Percentiles rank a stretch among this genome's conserved stretches.
Evolutionary conservation across 2,797 vertebrate genomes (phyloP).

Genomic region (Hemitrygon akajei): DNA sequence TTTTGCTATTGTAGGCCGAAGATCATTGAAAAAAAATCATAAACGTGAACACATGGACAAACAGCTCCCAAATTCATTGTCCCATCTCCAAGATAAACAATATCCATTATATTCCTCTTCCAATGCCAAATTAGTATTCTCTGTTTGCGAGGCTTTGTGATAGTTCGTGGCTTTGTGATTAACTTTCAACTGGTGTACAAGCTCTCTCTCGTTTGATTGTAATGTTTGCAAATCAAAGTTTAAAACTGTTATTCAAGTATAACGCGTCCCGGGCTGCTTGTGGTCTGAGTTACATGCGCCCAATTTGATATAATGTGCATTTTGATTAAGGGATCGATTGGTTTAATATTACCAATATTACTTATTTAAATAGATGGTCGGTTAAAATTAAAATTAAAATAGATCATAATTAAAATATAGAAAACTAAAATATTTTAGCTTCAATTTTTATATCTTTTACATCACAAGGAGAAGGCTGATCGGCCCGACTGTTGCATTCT

Average conservation of each 20-base stretch:
- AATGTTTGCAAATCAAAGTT: background rate
- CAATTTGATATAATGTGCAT: background rate
- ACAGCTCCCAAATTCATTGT: background rate
- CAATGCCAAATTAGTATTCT: background rate
- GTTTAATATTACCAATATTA: background rate
- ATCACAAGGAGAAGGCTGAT: background rate
- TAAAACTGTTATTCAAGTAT: background rate
- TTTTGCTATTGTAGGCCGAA: background rate
- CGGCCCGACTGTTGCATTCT: background rate
- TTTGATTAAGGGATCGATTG: background rate
- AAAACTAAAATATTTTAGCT: background rate
- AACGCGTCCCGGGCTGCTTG: no score
- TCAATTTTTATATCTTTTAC: background rate
- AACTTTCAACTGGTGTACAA: background rate
- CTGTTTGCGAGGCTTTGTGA: background rate
- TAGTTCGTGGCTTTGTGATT: background rate
- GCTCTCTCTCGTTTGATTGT: no score
- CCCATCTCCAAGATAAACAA: background rate
- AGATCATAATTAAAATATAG: background rate
- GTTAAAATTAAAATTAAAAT: background rate
- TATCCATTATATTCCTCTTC: background rate
- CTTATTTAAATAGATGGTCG: background rate
- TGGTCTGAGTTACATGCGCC: no score
- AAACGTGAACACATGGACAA: background rate
- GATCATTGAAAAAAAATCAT: background rate